A percentile compares a stretch with the other conserved stretches of the same genome.
These are phyloP conservation scores for Mellilla xanthometata DNA, from an alignment of 2,888 invertebrate species.

Conservation along the genomic window DNA sequence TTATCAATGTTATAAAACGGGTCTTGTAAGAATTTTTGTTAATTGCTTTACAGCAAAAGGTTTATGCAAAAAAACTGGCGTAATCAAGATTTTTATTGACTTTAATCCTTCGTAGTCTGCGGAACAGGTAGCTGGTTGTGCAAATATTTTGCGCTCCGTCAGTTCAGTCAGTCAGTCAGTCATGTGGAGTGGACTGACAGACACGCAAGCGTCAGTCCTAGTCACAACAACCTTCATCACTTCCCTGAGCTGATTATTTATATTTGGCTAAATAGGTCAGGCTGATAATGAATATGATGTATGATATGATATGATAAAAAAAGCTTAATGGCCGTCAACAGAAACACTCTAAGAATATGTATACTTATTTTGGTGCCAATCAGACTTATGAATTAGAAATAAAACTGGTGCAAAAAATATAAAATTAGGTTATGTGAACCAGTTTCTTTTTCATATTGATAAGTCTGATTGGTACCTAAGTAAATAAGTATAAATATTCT, in stretches of 20 bases:
- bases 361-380: no score
- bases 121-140: constrained; percentile 35
- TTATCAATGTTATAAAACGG: constrained; percentile 14
- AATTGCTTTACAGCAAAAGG: constrained; percentile 4
- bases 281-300: no score
- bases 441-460: no score
- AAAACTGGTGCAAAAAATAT: no score
- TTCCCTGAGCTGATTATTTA: constrained; percentile 33
- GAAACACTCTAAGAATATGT: no score
- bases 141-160: constrained; percentile 41
- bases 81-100: constrained; percentile 17
- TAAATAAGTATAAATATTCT: no score
- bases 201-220: constrained; percentile 69
- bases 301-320: no score
- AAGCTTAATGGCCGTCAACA: no score
- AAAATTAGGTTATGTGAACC: no score
- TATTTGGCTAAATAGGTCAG: constrained; percentile 32
- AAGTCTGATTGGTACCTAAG: no score
- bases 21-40: constrained; percentile 14
- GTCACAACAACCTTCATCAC: constrained; percentile 80
- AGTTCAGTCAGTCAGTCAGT: constrained; percentile 27
- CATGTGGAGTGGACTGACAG: constrained; percentile 25
- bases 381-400: no score
- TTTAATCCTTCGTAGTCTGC: constrained; percentile 21
- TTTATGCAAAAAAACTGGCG: constrained; percentile 5